A percentile compares a stretch with the other conserved stretches of the same genome.
These are phyloP conservation scores for Ophion obscuratus DNA, from an alignment of 2,888 invertebrate genomes.

Conservation along the genomic window DNA sequence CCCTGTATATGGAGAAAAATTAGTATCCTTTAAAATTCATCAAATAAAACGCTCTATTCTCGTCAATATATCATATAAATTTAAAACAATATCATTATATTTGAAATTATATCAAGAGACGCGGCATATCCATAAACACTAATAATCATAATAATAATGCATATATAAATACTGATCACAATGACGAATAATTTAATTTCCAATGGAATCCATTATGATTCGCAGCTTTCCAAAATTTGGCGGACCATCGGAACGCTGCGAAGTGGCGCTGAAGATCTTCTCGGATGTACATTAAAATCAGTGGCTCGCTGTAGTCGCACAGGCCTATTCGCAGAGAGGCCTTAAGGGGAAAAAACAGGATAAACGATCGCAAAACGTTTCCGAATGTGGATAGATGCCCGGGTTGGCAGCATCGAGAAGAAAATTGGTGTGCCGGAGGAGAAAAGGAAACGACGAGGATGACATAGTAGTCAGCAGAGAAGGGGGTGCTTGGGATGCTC, in stretches of 20 bases:
- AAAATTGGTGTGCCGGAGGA: constrained; percentile 64
- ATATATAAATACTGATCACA: neutral
- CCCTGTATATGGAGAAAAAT: too few relatives aligned
- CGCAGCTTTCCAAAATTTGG: constrained; percentile 20
- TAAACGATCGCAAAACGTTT: constrained; percentile 42
- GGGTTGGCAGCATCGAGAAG: constrained; percentile 50
- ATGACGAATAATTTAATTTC: neutral
- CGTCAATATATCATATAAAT: too few relatives aligned
- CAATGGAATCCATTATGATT: constrained; percentile 34
- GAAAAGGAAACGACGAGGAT: constrained; percentile 72
- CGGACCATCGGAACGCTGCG: neutral
- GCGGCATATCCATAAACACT: too few relatives aligned
- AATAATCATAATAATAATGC: neutral
- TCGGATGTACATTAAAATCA: neutral
- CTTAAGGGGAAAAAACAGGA: neutral
- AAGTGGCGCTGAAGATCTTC: neutral
- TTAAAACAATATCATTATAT: too few relatives aligned
- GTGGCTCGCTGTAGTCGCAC: neutral
- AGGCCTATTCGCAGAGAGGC: neutral
- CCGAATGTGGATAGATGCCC: constrained; percentile 61
- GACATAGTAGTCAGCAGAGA: constrained; percentile 75
- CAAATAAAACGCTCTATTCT: too few relatives aligned
- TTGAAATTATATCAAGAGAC: too few relatives aligned
- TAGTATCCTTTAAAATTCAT: too few relatives aligned
- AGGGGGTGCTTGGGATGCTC: constrained; percentile 82